Evolutionary conservation across 2,888 invertebrate genomes (phyloP), one percentile per base, ranked within the genome.

Genomic region (Antheraea yamamai): DNA sequence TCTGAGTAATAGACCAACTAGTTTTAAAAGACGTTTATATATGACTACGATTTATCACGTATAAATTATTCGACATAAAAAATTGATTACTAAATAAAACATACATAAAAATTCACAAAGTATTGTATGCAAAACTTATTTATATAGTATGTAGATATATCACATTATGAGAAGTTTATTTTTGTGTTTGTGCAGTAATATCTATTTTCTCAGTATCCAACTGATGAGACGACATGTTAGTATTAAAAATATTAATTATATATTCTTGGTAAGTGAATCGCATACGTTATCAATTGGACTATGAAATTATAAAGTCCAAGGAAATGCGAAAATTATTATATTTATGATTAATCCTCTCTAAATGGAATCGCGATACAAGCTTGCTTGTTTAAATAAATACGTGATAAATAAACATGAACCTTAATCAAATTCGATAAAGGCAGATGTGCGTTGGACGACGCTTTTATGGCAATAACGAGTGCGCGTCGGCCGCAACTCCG

Each of bases 361-460:
- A 89, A 87, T 85, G 87, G 84, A 80, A 78, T 82, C 79, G 79
- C 77, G 82, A 83, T 78, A 84, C 85, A 85, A 81, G 82, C 79
- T 84, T 83, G 82, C 85, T 86, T 85, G 85, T 84, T 87, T 87
- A 89, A 88, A 90, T 92, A 91, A 90, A 89, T 85, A 87, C 80
- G 82, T 84, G 86, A 91, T 92, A 91, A 94, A 94, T 92, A 94
- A 91, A 94, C 93, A 93, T 94, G 91, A 92, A 90, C 86, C 91
- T 91, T 94, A 94, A 94, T 94, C 92, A 94, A 94, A 94, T 94
- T 93, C 94, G 91, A 89, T 90, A 89, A 89, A 91, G 91, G 94
- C 94, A 95, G 94, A 94, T 94, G 94, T 88, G 86, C 86, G 81
- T 77, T 80, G 83, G 79, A 80, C 83, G 79, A 83, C 80, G 85